phyloP scores from a whole-genome alignment of 2,113 vertebrate species.

The Micromys minutus region DNA sequence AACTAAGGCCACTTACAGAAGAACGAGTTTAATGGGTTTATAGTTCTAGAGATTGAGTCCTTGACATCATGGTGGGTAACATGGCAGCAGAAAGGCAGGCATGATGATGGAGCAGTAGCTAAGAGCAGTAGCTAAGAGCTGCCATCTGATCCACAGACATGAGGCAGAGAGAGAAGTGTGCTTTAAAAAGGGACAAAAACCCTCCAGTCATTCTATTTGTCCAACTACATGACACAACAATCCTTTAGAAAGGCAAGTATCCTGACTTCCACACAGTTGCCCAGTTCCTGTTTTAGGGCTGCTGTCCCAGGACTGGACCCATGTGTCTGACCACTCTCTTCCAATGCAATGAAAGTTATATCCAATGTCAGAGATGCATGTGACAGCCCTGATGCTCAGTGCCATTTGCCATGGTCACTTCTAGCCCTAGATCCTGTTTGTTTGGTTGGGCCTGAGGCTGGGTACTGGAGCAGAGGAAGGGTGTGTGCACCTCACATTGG shows the following conservation, averaged over 20 bases:
- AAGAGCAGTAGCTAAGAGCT: background rate
- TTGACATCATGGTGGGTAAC: too few relatives aligned
- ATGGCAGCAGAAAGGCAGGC: too few relatives aligned
- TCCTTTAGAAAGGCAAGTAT: too few relatives aligned
- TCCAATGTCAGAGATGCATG: background rate
- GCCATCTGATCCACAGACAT: background rate
- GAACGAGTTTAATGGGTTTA: background rate
- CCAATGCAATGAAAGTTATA: background rate
- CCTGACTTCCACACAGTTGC: background rate
- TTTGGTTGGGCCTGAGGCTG: background rate
- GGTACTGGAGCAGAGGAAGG: background rate
- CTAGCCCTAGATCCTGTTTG: background rate
- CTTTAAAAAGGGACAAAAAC: background rate
- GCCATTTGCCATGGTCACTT: background rate
- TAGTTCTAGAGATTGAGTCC: background rate
- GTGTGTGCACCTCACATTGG: background rate
- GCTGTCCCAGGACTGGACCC: background rate
- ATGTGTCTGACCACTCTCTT: background rate
- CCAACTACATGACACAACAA: background rate
- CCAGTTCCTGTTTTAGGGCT: background rate
- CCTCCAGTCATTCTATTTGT: background rate
- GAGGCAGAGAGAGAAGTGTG: background rate
- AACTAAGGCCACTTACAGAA: background rate
- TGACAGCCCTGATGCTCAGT: background rate
- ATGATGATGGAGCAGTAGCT: too few relatives aligned